phyloP scores from a whole-genome alignment of 1,140 invertebrate species.

The Sminthurinus signatus region DNA sequence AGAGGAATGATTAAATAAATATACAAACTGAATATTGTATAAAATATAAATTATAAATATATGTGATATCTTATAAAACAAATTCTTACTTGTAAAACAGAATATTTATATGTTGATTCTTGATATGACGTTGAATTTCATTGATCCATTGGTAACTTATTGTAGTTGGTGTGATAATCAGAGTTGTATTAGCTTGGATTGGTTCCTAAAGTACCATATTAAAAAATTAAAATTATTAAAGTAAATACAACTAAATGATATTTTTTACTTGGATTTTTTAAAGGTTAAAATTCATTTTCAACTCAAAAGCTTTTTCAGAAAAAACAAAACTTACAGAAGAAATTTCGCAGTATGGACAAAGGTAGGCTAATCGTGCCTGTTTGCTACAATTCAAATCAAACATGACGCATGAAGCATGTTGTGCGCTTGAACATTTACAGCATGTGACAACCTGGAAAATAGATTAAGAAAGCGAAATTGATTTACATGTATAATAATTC shows the following conservation, averaged over 20 bases:
- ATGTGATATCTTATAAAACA: slow-evolving; percentile 17
- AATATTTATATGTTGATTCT: slow-evolving; percentile 51
- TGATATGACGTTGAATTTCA: slow-evolving; percentile 64
- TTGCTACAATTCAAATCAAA: slow-evolving; percentile 48
- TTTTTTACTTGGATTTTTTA: no score
- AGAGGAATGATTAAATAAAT: no score
- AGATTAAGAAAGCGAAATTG: no score
- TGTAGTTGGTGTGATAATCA: slow-evolving; percentile 65
- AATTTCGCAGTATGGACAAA: slow-evolving; percentile 58
- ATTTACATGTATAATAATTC: neutral
- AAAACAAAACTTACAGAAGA: slow-evolving; percentile 39
- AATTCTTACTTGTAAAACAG: slow-evolving; percentile 51
- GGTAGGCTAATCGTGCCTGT: slow-evolving; percentile 46
- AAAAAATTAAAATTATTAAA: no score
- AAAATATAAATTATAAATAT: neutral
- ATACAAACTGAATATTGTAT: neutral
- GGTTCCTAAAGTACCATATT: slow-evolving; percentile 25
- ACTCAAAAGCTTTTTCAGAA: no score
- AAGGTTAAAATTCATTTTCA: no score
- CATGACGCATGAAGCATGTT: slow-evolving; percentile 58
- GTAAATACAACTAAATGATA: no score
- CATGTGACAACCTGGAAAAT: slow-evolving; percentile 48
- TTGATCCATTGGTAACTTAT: slow-evolving; percentile 66
- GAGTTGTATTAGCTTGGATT: slow-evolving; percentile 56
- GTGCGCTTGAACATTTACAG: slow-evolving; percentile 52